These are phyloP conservation scores for Daubentonia madagascariensis DNA, from an alignment of 2,113 vertebrate species.

Conservation along the genomic window DNA sequence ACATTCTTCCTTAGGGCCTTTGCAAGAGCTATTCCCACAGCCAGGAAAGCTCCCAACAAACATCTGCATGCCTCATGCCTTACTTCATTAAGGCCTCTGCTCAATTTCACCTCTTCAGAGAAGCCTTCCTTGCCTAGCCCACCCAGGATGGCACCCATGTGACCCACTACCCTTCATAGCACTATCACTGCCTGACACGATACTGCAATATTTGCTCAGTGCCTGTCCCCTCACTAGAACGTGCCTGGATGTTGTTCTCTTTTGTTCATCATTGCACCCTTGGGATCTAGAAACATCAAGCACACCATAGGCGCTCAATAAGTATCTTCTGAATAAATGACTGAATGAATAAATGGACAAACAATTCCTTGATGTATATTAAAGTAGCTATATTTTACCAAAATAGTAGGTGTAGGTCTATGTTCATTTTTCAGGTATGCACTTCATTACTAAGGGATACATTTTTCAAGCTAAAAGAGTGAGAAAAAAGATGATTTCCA, in stretches of 20 bases:
- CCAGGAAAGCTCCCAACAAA: not conserved
- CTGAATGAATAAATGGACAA: not conserved
- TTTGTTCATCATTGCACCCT: not conserved
- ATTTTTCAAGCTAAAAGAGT: constrained; percentile 39
- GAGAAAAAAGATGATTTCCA: not conserved
- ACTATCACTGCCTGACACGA: not conserved
- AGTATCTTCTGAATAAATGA: not conserved
- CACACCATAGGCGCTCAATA: not conserved
- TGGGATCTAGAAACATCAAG: not conserved
- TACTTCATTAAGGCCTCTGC: not conserved
- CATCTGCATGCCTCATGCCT: not conserved
- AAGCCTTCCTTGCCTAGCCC: not conserved
- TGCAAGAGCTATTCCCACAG: not conserved
- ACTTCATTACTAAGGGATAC: not conserved
- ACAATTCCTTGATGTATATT: not conserved
- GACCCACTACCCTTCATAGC: not conserved
- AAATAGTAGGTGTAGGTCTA: not conserved
- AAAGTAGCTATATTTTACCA: not conserved
- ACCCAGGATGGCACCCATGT: not conserved
- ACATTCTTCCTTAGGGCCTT: not conserved
- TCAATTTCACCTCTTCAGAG: not conserved
- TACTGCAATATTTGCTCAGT: not conserved
- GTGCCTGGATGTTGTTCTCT: not conserved
- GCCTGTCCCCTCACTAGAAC: not conserved
- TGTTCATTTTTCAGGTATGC: not conserved